A percentile compares a stretch with the other conserved stretches of the same genome.
Conservation (phyloP, 2,888 invertebrate genomes). For the Nomada fucata region DNA sequence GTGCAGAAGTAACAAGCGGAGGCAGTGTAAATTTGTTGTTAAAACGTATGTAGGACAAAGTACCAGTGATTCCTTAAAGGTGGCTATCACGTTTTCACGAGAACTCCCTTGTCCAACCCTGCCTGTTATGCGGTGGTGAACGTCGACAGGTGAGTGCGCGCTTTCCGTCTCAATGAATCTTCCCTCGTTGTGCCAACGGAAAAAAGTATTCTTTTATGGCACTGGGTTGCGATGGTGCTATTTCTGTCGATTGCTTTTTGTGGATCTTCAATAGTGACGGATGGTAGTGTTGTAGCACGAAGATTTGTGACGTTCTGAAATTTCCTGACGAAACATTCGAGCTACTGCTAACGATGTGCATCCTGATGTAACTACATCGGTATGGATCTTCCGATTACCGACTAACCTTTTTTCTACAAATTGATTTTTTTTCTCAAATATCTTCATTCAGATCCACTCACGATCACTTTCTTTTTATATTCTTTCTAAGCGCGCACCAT, state of each 20-base stretch:
- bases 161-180: constrained; percentile 43
- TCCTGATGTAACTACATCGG: constrained; percentile 65
- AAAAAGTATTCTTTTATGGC: constrained; percentile 46
- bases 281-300: constrained; percentile 46
- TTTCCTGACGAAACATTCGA: constrained; percentile 51
- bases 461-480: constrained; percentile 19
- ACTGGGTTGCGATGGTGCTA: constrained; percentile 42
- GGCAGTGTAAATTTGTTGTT: constrained; percentile 45
- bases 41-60: constrained; percentile 54
- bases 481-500: constrained; percentile 13
- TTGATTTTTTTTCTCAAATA: constrained; percentile 28
- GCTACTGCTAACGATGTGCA: constrained; percentile 51
- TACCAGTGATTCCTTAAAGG: constrained; percentile 45
- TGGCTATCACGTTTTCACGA: constrained; percentile 61
- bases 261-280: constrained; percentile 42
- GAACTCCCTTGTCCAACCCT: constrained; percentile 63
- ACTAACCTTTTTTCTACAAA: constrained; percentile 45
- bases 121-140: constrained; percentile 81
- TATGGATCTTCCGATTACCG: constrained; percentile 55
- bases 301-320: constrained; percentile 39
- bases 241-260: constrained; percentile 37
- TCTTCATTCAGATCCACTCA: constrained; percentile 27
- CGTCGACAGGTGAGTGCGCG: constrained; percentile 73
- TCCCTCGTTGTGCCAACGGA: constrained; percentile 37
- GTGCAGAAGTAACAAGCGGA: constrained; percentile 46